Evolutionary conservation across 2,113 vertebrate genomes (phyloP).

Genomic region (Stegastes partitus): DNA sequence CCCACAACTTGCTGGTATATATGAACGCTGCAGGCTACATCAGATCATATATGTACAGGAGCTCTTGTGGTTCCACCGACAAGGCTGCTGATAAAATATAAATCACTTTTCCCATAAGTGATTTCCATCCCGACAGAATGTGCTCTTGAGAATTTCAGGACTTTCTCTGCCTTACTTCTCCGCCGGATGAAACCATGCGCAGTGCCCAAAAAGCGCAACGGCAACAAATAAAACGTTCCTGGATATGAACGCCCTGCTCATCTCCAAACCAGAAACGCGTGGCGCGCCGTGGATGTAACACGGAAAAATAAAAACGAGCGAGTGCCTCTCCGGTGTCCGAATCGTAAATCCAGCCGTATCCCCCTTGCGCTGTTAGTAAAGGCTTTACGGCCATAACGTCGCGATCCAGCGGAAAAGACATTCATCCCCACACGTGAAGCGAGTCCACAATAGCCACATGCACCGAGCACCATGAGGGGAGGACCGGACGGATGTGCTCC

Average conservation of each 20-base stretch:
- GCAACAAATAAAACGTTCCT: conserved; percentile 59
- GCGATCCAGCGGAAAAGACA: conserved; percentile 34
- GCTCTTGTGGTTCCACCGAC: background rate
- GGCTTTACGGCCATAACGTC: conserved; percentile 48
- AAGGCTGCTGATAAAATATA: background rate
- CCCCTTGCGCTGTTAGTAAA: conserved; percentile 47
- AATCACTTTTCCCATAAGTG: background rate
- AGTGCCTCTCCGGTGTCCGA: conserved; percentile 25
- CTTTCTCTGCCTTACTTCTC: conserved; percentile 46
- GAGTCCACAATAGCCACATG: conserved; percentile 73
- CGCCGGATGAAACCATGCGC: conserved; percentile 60
- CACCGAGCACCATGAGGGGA: conserved; percentile 68
- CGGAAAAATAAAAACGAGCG: conserved; percentile 6
- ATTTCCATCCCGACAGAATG: background rate
- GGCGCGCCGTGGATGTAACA: conserved; percentile 53
- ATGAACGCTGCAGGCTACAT: background rate
- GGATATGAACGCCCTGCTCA: conserved; percentile 51
- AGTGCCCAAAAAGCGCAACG: conserved; percentile 68
- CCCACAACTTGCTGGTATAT: no score
- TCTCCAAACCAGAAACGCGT: conserved; percentile 62
- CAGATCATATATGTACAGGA: background rate
- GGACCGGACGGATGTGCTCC: conserved; percentile 46
- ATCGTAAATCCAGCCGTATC: conserved; percentile 4
- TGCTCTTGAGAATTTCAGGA: conserved; percentile 8
- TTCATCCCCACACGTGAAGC: conserved; percentile 53